phyloP scores from a whole-genome alignment of 2,888 invertebrate genomes.

The Erpobdella octoculata region DNA sequence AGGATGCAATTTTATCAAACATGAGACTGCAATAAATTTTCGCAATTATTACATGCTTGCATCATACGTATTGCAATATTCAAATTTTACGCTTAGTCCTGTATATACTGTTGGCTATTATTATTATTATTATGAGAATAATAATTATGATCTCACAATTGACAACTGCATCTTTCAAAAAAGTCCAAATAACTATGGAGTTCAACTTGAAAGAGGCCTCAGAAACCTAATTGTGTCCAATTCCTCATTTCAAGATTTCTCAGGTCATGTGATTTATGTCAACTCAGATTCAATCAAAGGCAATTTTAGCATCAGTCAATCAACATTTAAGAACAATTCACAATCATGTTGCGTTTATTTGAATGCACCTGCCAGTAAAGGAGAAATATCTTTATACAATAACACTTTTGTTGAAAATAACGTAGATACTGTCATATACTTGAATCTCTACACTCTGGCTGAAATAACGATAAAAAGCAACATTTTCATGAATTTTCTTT shows the following conservation, averaged over 20 bases:
- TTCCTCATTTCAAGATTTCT: background rate
- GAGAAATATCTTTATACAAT: background rate
- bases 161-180: too few relatives aligned
- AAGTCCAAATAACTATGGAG: background rate
- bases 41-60: too few relatives aligned
- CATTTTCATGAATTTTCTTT: conserved; percentile 17
- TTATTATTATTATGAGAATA: too few relatives aligned
- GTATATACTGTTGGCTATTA: too few relatives aligned
- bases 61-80: too few relatives aligned
- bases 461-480: conserved; percentile 8
- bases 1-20: too few relatives aligned
- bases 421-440: background rate
- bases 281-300: too few relatives aligned
- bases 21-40: too few relatives aligned
- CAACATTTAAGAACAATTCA: background rate
- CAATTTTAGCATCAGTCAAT: background rate
- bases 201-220: background rate
- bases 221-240: background rate
- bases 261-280: background rate
- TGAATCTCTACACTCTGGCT: background rate
- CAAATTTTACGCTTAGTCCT: too few relatives aligned
- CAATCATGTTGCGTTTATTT: too few relatives aligned
- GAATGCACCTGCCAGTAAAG: background rate
- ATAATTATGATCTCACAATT: too few relatives aligned
- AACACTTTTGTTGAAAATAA: background rate